A percentile compares a stretch with the other conserved stretches of the same genome.
These are phyloP conservation scores for Apodemia duryi DNA, from an alignment of 2,888 invertebrate genomes.

Conservation along the genomic window DNA sequence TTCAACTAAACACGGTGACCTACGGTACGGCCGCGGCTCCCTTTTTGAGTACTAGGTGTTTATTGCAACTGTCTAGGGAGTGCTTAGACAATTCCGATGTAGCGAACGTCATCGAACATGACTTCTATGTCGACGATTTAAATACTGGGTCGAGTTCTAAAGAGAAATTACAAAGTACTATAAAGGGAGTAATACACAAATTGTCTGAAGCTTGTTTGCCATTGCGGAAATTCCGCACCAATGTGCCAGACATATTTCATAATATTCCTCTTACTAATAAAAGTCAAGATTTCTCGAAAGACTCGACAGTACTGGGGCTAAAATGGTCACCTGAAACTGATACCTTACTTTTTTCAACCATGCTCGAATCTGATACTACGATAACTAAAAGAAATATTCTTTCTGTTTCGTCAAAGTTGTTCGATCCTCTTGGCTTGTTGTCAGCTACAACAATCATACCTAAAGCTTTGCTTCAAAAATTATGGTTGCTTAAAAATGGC, in stretches of 20 bases:
- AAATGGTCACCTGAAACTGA: background rate
- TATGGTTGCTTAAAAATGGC: no score
- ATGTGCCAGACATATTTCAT: background rate
- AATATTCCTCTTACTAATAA: background rate
- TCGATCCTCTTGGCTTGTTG: background rate
- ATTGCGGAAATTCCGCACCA: background rate
- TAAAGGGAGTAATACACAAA: background rate
- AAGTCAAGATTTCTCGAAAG: background rate
- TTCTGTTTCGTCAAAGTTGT: background rate
- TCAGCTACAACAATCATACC: no score
- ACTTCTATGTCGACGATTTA: slow-evolving; percentile 33
- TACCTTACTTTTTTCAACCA: background rate
- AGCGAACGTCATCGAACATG: slow-evolving; percentile 21
- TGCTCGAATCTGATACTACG: background rate
- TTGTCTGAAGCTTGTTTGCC: background rate
- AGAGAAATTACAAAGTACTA: background rate
- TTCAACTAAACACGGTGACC: background rate
- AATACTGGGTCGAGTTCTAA: slow-evolving; percentile 24
- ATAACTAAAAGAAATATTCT: background rate
- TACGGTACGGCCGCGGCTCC: background rate
- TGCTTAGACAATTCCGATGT: background rate
- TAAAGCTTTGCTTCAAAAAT: no score
- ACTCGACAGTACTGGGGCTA: no score
- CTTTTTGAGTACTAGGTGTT: background rate
- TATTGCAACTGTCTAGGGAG: background rate